Percentiles rank a stretch among this genome's conserved stretches.
These are phyloP conservation scores for Conchocele bisecta DNA, from an alignment of 2,888 invertebrate species.

Conservation along the genomic window DNA sequence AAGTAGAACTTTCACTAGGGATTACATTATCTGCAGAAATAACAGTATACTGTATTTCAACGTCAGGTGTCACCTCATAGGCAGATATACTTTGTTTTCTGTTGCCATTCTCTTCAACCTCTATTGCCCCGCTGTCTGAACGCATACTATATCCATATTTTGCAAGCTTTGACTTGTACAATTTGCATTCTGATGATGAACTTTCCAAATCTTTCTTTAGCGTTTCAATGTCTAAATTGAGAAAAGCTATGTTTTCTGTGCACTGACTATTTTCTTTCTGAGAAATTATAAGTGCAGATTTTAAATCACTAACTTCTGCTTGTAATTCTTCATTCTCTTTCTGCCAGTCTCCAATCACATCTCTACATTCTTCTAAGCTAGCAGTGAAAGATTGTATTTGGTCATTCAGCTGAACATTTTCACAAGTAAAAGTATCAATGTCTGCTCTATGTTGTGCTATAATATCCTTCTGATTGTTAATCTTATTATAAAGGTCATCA, in stretches of 20 bases:
- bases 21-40: too few species aligned
- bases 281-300: neutral
- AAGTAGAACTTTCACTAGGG: too few species aligned
- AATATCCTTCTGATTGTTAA: constrained; percentile 64
- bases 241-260: neutral
- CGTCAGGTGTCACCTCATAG: too few species aligned
- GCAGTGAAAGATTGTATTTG: constrained; percentile 33
- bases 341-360: constrained; percentile 25
- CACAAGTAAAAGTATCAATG: constrained; percentile 43
- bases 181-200: constrained; percentile 1
- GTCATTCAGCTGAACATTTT: constrained; percentile 56
- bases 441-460: constrained; percentile 57
- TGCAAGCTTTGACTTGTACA: constrained; percentile 14
- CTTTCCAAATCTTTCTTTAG: constrained; percentile 10
- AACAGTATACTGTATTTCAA: too few species aligned
- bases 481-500: constrained; percentile 66
- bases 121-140: too few species aligned
- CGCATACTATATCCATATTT: too few species aligned
- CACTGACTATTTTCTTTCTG: constrained; percentile 14
- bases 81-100: too few species aligned
- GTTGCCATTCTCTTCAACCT: too few species aligned
- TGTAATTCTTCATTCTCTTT: constrained; percentile 21
- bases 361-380: constrained; percentile 15
- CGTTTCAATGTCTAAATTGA: constrained; percentile 12
- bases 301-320: neutral